Evolutionary conservation across 2,113 vertebrate species (phyloP), one percentile per base, ranked within the genome.

Genomic region (Camelus bactrianus): DNA sequence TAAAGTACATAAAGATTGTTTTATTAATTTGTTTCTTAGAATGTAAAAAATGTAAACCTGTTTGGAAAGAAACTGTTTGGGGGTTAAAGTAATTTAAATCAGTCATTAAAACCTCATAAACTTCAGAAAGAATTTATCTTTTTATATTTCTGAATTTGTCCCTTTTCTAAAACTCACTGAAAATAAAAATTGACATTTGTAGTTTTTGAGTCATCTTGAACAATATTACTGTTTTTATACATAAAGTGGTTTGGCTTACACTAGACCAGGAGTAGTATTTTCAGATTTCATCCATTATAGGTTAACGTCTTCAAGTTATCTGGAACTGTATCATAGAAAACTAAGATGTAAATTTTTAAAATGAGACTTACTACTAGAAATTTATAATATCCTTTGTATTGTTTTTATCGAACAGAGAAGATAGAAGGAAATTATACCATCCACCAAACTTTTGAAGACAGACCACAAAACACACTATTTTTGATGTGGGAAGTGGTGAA

Each of bases 131-230:
- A 58, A 85, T 62, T 77, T 52, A 70, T 79, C 67, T 92, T 88
- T 85, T 72, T 83, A 10, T 87, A 75, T 48, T 89, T 84, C 46
- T 94, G 54, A 85, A 77, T 93, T 93, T 96, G 19, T 82, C 14
- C 58, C 10, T 93, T 82, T 87, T 83, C n/a, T 89, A 86, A 83
- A 79, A 75, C 2, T 72, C 54, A 92, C 24, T 88, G 22, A 92
- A 90, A 92, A 52, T 84, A 67, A 86, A 94, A 96, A 72, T n/a
- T 85, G 46, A 35, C 50, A 70, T 90, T 87, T 93, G 56, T 84
- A 75, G 32, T 70, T 95, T 94, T 84, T 82, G 42, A 96, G 46
- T 79, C 79, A 93, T 94, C n/a, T 83, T 80, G 75, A 91, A 87
- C 91, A 13, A 69, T 85, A 46, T 75, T 83, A 35, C 32, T 83